Conservation (phyloP, 2,888 invertebrate species). For the Torymus aiolomorphi region DNA sequence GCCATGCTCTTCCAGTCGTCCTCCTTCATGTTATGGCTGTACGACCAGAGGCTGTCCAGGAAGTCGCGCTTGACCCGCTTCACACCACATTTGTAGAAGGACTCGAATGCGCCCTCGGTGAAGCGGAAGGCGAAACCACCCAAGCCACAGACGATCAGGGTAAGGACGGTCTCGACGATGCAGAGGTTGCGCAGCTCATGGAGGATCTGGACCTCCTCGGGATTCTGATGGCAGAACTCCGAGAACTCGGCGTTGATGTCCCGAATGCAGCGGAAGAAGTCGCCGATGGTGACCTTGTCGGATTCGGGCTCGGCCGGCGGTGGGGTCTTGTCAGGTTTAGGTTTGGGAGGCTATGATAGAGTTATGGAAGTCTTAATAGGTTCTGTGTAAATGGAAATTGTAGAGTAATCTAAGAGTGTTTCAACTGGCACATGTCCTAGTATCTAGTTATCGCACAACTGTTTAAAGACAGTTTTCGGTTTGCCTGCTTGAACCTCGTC, state of each 20-base stretch:
- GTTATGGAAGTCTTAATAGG: no score
- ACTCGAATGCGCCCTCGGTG: conserved; percentile 90
- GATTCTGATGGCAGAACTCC: conserved; percentile 77
- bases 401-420: no score
- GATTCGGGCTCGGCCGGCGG: conserved; percentile 5
- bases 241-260: conserved; percentile 76
- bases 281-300: conserved; percentile 63
- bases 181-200: conserved; percentile 81
- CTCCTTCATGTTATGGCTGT: conserved; percentile 88
- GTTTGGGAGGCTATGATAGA: background rate
- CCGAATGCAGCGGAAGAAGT: conserved; percentile 64
- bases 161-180: conserved; percentile 81
- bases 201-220: conserved; percentile 78
- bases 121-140: conserved; percentile 89
- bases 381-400: no score
- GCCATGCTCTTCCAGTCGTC: conserved; percentile 94
- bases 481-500: no score
- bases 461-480: no score
- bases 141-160: conserved; percentile 85
- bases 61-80: conserved; percentile 91
- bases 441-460: no score
- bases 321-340: conserved; percentile 40
- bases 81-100: conserved; percentile 91
- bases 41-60: conserved; percentile 88
- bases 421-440: no score